Percentiles rank a stretch among this genome's conserved stretches.
Conservation (phyloP, 1,140 invertebrate genomes). For the Caenorhabditis brenneri region DNA sequence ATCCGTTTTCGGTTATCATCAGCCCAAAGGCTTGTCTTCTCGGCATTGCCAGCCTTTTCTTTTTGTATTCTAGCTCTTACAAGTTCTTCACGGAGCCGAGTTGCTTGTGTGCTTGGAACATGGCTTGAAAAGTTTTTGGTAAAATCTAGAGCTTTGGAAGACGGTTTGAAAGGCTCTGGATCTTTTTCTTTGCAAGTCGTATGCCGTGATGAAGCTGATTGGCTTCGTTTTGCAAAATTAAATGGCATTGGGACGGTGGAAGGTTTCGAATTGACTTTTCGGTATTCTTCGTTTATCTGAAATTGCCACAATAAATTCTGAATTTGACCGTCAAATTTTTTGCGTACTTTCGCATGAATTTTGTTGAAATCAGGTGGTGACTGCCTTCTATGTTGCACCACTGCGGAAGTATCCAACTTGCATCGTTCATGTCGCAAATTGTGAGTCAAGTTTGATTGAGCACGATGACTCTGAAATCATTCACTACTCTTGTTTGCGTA, state of each 20-base stretch:
- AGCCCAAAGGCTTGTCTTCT: not conserved
- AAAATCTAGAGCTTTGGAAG: not conserved
- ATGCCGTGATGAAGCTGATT: not conserved
- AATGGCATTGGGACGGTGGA: constrained; percentile 1
- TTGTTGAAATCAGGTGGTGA: constrained; percentile 19
- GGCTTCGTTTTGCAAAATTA: not conserved
- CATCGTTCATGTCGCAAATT: not conserved
- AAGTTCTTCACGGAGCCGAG: not conserved
- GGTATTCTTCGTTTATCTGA: constrained; percentile 6
- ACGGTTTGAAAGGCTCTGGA: not conserved
- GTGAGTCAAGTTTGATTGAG: not conserved
- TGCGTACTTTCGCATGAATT: not conserved
- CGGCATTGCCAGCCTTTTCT: not conserved
- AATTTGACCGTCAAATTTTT: too few relatives aligned
- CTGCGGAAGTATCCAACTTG: not conserved
- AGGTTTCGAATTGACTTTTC: not conserved
- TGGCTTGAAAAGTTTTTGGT: not conserved
- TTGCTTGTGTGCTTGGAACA: not conserved
- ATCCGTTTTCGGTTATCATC: not conserved
- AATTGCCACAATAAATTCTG: not conserved
- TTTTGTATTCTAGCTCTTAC: not conserved
- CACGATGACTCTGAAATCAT: not conserved
- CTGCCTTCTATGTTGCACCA: not conserved
- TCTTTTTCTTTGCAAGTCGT: not conserved
- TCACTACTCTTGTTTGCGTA: too few relatives aligned